phyloP scores from a whole-genome alignment of 1,140 invertebrate species.

The Caenorhabditis brenneri region DNA sequence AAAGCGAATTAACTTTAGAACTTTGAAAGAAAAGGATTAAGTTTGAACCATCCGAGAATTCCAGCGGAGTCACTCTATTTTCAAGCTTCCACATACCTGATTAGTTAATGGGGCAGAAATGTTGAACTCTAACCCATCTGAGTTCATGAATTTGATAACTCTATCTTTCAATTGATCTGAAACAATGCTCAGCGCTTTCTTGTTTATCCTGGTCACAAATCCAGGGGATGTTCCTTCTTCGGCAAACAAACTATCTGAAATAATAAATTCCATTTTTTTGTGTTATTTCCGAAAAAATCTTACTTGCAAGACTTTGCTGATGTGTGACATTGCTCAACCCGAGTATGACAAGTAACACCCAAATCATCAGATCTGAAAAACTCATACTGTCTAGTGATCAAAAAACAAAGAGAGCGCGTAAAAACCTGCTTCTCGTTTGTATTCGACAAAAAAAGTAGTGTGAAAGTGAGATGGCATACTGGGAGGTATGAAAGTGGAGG shows the following conservation, averaged over 20 bases:
- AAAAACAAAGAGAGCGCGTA: not conserved
- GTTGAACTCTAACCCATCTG: slow-evolving; percentile 64
- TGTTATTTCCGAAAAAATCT: not conserved
- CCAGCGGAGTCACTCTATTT: not conserved
- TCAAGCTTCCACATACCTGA: slow-evolving; percentile 9
- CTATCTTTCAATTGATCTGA: slow-evolving; percentile 62
- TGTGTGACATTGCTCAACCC: slow-evolving; percentile 40
- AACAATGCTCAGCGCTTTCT: slow-evolving; percentile 55
- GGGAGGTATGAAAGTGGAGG: slow-evolving; percentile 38
- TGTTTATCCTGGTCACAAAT: slow-evolving; percentile 58
- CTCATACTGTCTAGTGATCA: not conserved
- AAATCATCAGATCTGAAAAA: slow-evolving; percentile 37
- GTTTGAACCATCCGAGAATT: too few species aligned
- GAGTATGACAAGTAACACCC: slow-evolving; percentile 40
- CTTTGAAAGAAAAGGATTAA: too few species aligned
- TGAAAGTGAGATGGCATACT: slow-evolving; percentile 34
- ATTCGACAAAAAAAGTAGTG: slow-evolving; percentile 34
- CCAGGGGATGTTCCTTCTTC: slow-evolving; percentile 60
- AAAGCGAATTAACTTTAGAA: too few species aligned
- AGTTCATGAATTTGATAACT: slow-evolving; percentile 67
- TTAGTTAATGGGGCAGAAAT: slow-evolving; percentile 60
- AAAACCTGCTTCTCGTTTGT: slow-evolving; percentile 32
- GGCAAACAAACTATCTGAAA: slow-evolving; percentile 58
- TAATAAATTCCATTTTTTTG: not conserved
- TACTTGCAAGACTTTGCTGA: slow-evolving; percentile 35